A percentile compares a stretch with the other conserved stretches of the same genome.
phyloP scores from a whole-genome alignment of 2,797 vertebrate species.

The Erpetoichthys calabaricus region DNA sequence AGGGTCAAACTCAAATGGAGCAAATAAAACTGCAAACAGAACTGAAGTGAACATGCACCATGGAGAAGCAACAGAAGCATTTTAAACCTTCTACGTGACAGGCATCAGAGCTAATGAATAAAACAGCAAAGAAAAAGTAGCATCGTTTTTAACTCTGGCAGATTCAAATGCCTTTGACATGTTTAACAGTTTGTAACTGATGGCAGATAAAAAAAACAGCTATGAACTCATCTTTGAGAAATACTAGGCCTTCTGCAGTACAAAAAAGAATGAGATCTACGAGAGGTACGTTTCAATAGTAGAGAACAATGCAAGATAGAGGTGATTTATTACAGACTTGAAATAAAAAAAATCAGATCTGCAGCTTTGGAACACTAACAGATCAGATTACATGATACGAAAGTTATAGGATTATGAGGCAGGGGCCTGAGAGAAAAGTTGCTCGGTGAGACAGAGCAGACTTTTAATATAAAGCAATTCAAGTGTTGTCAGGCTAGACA shows the following conservation, averaged over 20 bases:
- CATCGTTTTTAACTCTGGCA: conserved; percentile 1
- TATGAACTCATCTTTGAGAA: neutral
- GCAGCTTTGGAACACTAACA: neutral
- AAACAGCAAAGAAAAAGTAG: neutral
- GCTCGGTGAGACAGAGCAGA: conserved; percentile 1
- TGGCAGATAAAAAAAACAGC: too few species aligned
- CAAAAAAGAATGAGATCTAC: neutral
- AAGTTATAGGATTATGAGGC: neutral
- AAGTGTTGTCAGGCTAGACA: conserved; percentile 2
- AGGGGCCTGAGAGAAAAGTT: neutral
- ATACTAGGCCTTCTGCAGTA: neutral
- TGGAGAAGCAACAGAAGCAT: neutral
- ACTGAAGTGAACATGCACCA: neutral
- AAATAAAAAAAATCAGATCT: neutral
- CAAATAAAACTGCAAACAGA: neutral
- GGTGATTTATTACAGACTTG: neutral
- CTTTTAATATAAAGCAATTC: neutral
- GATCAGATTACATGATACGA: neutral
- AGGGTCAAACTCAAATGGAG: neutral
- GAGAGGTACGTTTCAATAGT: conserved; percentile 1
- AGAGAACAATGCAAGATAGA: neutral
- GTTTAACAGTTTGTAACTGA: too few species aligned
- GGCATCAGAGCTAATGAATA: neutral
- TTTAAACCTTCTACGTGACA: neutral
- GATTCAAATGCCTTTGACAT: too few species aligned